Evolutionary conservation across 2,113 vertebrate species (phyloP).

Genomic region (Macrotis lagotis): DNA sequence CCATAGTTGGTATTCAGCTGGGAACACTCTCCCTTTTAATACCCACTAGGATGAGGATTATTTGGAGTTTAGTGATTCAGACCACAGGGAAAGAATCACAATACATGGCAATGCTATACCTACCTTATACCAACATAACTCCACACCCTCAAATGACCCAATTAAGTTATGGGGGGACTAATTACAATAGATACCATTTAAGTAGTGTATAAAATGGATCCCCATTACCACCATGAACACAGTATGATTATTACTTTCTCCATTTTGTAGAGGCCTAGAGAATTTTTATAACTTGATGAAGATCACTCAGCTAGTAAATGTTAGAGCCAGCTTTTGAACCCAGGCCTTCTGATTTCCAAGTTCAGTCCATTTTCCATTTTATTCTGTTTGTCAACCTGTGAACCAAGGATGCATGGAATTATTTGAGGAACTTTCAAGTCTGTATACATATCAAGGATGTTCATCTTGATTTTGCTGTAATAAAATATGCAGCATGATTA

Average conservation of each 20-base stretch:
- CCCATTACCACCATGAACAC: not conserved
- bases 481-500: not conserved
- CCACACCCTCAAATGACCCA: not conserved
- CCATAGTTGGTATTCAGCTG: not conserved
- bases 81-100: not conserved
- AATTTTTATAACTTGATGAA: not conserved
- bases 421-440: not conserved
- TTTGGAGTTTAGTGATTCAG: not conserved
- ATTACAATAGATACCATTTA: no score
- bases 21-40: not conserved
- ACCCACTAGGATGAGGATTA: not conserved
- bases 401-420: not conserved
- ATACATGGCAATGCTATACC: not conserved
- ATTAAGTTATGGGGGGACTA: not conserved
- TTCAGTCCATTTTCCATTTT: not conserved
- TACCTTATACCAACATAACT: not conserved
- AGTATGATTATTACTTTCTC: not conserved
- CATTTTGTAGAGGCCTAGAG: not conserved
- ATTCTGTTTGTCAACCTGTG: not conserved
- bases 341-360: not conserved
- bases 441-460: not conserved
- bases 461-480: not conserved
- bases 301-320: not conserved
- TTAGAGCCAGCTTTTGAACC: not conserved
- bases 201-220: not conserved